Conservation (phyloP, 2,888 invertebrate species). For the Meliscaeva auricollis region DNA sequence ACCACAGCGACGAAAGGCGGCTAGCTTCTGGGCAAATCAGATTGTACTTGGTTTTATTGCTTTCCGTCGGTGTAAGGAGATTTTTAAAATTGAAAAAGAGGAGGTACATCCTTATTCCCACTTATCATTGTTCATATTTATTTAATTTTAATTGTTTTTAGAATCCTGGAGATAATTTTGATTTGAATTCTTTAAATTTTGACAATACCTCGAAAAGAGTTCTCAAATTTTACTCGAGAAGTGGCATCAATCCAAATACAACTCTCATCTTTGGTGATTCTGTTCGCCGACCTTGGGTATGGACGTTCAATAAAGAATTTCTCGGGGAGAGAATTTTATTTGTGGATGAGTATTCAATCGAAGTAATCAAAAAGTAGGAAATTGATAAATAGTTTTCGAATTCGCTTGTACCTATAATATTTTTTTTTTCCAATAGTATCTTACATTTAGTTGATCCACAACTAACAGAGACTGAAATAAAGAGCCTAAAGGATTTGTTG, state of each 20-base stretch:
- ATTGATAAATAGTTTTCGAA: neutral
- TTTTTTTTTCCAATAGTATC: conserved; percentile 77
- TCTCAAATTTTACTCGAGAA: conserved; percentile 78
- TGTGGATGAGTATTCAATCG: conserved; percentile 79
- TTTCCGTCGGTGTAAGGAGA: conserved; percentile 81
- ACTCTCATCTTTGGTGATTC: conserved; percentile 79
- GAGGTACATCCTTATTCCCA: conserved; percentile 77
- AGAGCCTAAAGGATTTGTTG: conserved; percentile 77
- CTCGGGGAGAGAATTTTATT: conserved; percentile 78
- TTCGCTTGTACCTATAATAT: neutral
- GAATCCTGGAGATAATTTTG: conserved; percentile 78
- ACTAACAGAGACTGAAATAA: conserved; percentile 75
- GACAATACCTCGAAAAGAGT: conserved; percentile 79
- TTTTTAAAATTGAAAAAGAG: conserved; percentile 81
- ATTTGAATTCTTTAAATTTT: conserved; percentile 79
- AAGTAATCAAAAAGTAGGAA: conserved; percentile 80
- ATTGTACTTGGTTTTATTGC: conserved; percentile 80
- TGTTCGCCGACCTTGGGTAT: conserved; percentile 79
- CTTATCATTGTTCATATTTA: neutral
- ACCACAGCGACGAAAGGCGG: conserved; percentile 78
- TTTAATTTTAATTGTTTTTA: conserved; percentile 61
- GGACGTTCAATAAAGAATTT: conserved; percentile 80
- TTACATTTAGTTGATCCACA: conserved; percentile 80
- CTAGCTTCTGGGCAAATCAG: conserved; percentile 82
- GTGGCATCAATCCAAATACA: conserved; percentile 79